A percentile compares a stretch with the other conserved stretches of the same genome.
Evolutionary conservation across 2,888 invertebrate species (phyloP).

Genomic region (Chymomyza procnemis): DNA sequence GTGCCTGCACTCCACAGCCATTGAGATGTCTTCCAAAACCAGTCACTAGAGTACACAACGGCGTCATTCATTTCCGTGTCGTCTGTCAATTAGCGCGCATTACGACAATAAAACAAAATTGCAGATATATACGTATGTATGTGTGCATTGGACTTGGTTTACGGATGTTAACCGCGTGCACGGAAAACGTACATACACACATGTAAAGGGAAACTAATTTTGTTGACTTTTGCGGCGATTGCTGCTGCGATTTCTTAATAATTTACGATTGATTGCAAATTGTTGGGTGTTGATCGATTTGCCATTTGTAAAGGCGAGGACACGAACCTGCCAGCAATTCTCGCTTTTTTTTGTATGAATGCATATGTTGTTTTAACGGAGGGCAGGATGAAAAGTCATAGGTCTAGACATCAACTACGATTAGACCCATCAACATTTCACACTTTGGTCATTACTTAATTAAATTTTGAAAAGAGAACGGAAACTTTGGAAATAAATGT

Average conservation of each 20-base stretch:
- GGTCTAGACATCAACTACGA: too few species aligned
- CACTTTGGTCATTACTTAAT: too few species aligned
- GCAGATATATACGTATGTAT: too few species aligned
- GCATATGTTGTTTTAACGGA: too few species aligned
- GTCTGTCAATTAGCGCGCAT: constrained; percentile 61
- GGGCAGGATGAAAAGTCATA: too few species aligned
- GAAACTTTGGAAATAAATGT: too few species aligned
- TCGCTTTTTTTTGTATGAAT: neutral
- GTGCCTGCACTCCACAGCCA: constrained; percentile 48
- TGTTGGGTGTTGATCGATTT: constrained; percentile 55
- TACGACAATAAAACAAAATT: constrained; percentile 57
- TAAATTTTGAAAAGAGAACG: too few species aligned
- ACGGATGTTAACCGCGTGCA: neutral
- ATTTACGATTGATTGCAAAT: constrained; percentile 68
- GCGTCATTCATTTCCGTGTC: constrained; percentile 60
- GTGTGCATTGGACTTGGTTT: constrained; percentile 38
- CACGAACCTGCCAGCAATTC: constrained; percentile 15
- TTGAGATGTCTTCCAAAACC: constrained; percentile 38
- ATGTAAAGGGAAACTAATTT: constrained; percentile 58
- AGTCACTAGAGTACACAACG: constrained; percentile 37
- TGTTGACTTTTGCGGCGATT: constrained; percentile 39
- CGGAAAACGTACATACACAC: constrained; percentile 8
- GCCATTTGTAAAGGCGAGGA: constrained; percentile 43
- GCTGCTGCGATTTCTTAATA: constrained; percentile 49
- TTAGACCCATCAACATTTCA: too few species aligned